These are phyloP conservation scores for Rhizoglyphus robini DNA, from an alignment of 1,140 invertebrate genomes.

Conservation along the genomic window DNA sequence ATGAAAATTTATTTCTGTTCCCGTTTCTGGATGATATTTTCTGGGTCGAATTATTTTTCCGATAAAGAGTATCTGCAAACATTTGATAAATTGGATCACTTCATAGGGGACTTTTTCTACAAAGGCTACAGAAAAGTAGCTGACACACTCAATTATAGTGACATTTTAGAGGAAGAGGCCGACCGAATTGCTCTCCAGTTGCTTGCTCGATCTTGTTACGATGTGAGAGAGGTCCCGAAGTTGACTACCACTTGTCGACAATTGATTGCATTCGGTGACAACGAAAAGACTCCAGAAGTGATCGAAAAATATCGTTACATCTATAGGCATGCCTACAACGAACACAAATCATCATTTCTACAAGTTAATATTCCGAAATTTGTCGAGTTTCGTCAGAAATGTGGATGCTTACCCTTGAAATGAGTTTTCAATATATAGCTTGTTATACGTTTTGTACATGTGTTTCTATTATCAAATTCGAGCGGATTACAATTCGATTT, in stretches of 20 bases:
- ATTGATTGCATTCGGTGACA: neutral
- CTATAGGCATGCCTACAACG: neutral
- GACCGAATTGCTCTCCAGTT: conserved; percentile 16
- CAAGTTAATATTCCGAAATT: conserved; percentile 2
- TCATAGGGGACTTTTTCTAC: neutral
- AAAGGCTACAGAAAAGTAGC: neutral
- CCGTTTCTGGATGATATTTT: too few species aligned
- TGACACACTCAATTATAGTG: neutral
- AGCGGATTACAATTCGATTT: too few species aligned
- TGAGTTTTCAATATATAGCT: neutral
- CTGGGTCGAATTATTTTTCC: too few species aligned
- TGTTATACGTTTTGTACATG: neutral
- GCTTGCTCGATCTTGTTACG: conserved; percentile 4
- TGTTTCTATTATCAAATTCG: neutral
- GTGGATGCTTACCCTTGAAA: neutral
- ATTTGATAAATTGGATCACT: neutral
- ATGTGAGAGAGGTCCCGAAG: neutral
- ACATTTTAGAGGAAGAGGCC: conserved; percentile 15
- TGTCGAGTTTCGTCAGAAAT: neutral
- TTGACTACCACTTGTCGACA: neutral
- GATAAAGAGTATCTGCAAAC: neutral
- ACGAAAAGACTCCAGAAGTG: neutral
- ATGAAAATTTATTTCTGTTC: too few species aligned
- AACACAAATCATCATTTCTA: conserved; percentile 11
- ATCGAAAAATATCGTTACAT: neutral